phyloP scores from a whole-genome alignment of 2,797 vertebrate species.

The Bucorvus abyssinicus region DNA sequence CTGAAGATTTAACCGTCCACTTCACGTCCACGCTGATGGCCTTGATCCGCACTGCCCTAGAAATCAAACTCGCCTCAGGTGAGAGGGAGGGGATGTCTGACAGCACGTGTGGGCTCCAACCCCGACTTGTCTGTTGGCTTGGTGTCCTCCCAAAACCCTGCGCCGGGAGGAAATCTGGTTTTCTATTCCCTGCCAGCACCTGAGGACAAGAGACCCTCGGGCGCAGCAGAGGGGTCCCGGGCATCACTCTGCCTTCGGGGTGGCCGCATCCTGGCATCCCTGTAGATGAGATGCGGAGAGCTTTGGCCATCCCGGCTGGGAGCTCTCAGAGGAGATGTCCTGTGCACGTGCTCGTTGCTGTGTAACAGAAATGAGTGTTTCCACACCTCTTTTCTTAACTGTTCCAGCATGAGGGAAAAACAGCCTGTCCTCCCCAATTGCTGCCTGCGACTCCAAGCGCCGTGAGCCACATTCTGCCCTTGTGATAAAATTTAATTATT shows the following conservation, averaged over 20 bases:
- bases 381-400: not conserved
- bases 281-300: accelerated
- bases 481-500: not conserved
- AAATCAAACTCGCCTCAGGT: conserved; percentile 94
- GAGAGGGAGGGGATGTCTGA: not conserved
- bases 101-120: accelerated
- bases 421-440: not conserved
- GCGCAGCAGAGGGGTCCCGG: not conserved
- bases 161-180: not conserved
- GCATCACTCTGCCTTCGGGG: not conserved
- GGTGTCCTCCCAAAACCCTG: not conserved
- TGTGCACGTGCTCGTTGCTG: accelerated
- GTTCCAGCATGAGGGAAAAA: accelerated
- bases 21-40: conserved; percentile 96
- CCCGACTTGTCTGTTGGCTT: not conserved
- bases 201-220: not conserved
- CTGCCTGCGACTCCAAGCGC: not conserved
- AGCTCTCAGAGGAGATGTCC: not conserved
- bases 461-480: not conserved
- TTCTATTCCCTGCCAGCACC: not conserved
- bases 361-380: accelerated
- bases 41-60: conserved; percentile 91
- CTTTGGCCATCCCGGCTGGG: not conserved
- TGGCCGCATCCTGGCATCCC: not conserved
- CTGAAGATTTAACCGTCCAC: conserved; percentile 88